A percentile compares a stretch with the other conserved stretches of the same genome.
phyloP scores from a whole-genome alignment of 2,888 invertebrate genomes.

The Morpho helenor region DNA sequence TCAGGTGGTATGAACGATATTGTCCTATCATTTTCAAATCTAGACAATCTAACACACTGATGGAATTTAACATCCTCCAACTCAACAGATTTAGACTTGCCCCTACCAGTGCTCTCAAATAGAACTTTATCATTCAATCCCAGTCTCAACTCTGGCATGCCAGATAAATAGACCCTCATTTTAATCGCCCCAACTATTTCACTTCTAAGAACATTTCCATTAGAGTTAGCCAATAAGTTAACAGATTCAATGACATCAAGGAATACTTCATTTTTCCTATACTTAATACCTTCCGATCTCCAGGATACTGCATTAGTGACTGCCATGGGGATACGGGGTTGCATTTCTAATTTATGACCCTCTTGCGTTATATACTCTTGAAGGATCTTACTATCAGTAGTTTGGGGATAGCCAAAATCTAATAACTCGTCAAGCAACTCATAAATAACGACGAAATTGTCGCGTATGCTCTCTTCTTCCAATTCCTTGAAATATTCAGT shows the following conservation, averaged over 20 bases:
- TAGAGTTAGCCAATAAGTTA: slow-evolving; percentile 96
- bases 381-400: slow-evolving; percentile 98
- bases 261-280: slow-evolving; percentile 99
- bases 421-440: slow-evolving; percentile 97
- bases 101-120: slow-evolving; percentile 98
- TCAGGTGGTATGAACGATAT: slow-evolving; percentile 99
- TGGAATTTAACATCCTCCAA: slow-evolving; percentile 99
- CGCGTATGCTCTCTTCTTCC: slow-evolving; percentile 98
- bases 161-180: slow-evolving; percentile 98
- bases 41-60: slow-evolving; percentile 96
- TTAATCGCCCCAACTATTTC: slow-evolving; percentile 99
- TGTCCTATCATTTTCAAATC: slow-evolving; percentile 98
- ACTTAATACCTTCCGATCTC: slow-evolving; percentile 99
- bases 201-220: slow-evolving; percentile 96
- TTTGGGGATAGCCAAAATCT: slow-evolving; percentile 99
- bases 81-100: slow-evolving; percentile 98
- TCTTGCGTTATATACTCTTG: slow-evolving; percentile 99
- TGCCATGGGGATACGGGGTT: slow-evolving; percentile 97
- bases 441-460: slow-evolving; percentile 99
- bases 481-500: slow-evolving; percentile 98
- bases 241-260: slow-evolving; percentile 99
- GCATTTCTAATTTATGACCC: slow-evolving; percentile 97
- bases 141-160: slow-evolving; percentile 98
- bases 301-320: slow-evolving; percentile 99
- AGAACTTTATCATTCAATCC: slow-evolving; percentile 98